Evolutionary conservation across 92 coral and sea anemone genomes (phyloP).

Genomic region (Siderastrea siderea): DNA sequence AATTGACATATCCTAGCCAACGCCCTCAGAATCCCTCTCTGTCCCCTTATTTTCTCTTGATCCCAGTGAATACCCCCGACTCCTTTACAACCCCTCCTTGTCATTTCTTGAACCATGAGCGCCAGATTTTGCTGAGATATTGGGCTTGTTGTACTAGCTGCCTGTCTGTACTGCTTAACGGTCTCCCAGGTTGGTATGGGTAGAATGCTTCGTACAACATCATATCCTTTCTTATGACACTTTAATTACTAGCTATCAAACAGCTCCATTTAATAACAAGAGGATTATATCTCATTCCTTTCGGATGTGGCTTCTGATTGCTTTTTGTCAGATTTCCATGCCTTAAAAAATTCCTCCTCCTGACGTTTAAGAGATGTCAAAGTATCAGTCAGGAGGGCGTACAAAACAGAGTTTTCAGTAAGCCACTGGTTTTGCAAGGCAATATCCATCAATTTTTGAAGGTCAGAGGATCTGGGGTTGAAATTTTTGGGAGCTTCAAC

Average conservation of each 20-base stretch:
- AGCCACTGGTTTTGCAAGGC: conserved; percentile 50
- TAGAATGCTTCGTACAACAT: not conserved
- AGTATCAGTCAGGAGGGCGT: conserved; percentile 47
- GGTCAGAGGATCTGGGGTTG: conserved; percentile 30
- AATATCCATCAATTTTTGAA: conserved; percentile 37
- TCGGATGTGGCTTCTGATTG: conserved; percentile 19
- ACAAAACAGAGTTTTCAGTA: conserved; percentile 44
- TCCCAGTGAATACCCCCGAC: conserved; percentile 75
- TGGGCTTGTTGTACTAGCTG: conserved; percentile 33
- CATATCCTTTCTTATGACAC: conserved; percentile 26
- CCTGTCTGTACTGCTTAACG: conserved; percentile 56
- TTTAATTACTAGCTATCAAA: conserved; percentile 49
- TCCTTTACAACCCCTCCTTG: conserved; percentile 55
- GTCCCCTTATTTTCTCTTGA: too few relatives aligned
- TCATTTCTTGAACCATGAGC: conserved; percentile 64
- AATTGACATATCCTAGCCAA: too few relatives aligned
- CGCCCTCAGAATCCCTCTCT: too few relatives aligned
- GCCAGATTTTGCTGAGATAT: conserved; percentile 45
- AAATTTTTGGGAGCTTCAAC: conserved; percentile 34
- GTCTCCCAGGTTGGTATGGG: conserved; percentile 71
- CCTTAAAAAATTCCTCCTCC: conserved; percentile 30
- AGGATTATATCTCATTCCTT: conserved; percentile 31
- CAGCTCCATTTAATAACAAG: conserved; percentile 74
- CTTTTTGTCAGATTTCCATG: conserved; percentile 28
- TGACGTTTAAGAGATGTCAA: conserved; percentile 34